Percentiles rank a stretch among this genome's conserved stretches.
Evolutionary conservation across 2,888 invertebrate genomes (phyloP).

Genomic region (Tipula unca): DNA sequence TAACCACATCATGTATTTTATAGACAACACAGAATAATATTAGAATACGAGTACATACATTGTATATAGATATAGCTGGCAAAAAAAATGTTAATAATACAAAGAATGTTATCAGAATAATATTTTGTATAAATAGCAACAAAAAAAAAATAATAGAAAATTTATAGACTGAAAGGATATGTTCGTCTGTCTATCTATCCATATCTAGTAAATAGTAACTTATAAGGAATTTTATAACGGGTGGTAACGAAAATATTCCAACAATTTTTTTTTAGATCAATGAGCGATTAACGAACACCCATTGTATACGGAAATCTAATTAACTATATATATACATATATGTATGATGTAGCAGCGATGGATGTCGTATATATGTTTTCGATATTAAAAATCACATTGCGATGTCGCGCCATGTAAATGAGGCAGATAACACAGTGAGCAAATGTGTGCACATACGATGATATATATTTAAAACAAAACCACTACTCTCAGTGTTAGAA

Average conservation of each 20-base stretch:
- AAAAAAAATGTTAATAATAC: not conserved
- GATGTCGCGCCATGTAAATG: not conserved
- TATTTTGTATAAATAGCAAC: not conserved
- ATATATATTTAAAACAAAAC: not conserved
- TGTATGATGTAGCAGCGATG: not conserved
- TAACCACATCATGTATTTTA: slow-evolving; percentile 8
- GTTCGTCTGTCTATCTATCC: not conserved
- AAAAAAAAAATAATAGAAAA: not conserved
- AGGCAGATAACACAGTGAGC: not conserved
- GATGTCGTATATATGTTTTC: not conserved
- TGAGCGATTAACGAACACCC: not conserved
- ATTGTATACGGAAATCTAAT: not conserved
- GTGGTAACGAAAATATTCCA: not conserved
- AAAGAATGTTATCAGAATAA: not conserved
- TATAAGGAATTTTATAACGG: not conserved
- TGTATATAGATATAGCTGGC: not conserved
- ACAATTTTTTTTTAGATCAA: too few relatives aligned
- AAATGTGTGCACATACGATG: not conserved
- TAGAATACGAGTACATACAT: not conserved
- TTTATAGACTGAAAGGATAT: not conserved
- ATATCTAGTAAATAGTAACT: not conserved
- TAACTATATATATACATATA: not conserved
- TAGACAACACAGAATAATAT: not conserved
- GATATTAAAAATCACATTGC: not conserved
- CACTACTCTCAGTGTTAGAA: not conserved